Percentiles rank a stretch among this genome's conserved stretches.
These are phyloP conservation scores for Acromyrmex echinatior DNA, from an alignment of 1,140 invertebrate genomes.

Conservation along the genomic window DNA sequence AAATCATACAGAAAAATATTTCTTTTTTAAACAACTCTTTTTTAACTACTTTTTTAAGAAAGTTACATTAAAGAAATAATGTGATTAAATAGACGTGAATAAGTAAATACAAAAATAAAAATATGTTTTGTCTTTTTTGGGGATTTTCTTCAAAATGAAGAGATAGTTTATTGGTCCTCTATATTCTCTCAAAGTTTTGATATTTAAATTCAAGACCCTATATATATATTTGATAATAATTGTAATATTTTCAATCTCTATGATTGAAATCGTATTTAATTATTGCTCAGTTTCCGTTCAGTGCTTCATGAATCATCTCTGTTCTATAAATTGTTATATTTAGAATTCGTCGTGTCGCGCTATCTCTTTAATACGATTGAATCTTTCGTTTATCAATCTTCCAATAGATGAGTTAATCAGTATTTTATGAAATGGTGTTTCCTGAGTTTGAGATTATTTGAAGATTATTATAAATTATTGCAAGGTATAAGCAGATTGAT, in stretches of 20 bases:
- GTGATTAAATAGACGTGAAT: too few relatives aligned
- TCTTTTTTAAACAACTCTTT: too few relatives aligned
- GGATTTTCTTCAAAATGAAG: too few relatives aligned
- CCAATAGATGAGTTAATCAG: neutral
- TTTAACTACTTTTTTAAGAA: too few relatives aligned
- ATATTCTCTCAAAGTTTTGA: too few relatives aligned
- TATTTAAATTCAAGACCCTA: too few relatives aligned
- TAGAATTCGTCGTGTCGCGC: neutral
- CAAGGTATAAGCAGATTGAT: neutral
- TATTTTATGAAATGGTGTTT: constrained; percentile 11
- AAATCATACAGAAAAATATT: too few relatives aligned
- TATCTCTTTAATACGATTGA: constrained; percentile 1
- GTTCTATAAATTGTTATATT: neutral
- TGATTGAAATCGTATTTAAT: constrained; percentile 13
- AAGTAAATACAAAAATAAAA: too few relatives aligned
- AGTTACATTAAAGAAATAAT: too few relatives aligned
- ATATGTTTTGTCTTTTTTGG: too few relatives aligned
- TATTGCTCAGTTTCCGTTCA: neutral
- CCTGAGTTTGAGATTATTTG: constrained; percentile 12
- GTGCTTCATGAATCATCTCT: neutral
- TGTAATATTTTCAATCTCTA: neutral
- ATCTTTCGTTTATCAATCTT: constrained; percentile 18
- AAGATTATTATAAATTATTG: constrained; percentile 40
- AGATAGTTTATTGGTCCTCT: too few relatives aligned
- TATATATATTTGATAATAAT: neutral